A percentile compares a stretch with the other conserved stretches of the same genome.
phyloP scores from a whole-genome alignment of 2,113 vertebrate species.

The Meleagris gallopavo region DNA sequence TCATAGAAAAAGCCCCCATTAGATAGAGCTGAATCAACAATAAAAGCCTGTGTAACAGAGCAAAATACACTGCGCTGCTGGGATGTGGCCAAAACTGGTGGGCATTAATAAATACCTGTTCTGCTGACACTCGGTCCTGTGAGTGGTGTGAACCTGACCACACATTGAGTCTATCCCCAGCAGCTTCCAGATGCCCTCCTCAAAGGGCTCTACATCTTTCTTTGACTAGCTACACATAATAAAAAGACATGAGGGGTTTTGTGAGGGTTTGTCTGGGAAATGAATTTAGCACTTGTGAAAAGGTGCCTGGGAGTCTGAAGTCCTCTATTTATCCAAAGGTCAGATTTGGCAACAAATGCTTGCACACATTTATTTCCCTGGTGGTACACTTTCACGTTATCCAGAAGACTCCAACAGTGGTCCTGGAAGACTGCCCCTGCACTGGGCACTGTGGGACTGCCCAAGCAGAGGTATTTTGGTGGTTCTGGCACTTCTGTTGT shows the following conservation, averaged over 20 bases:
- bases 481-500: background rate
- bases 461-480: background rate
- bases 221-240: background rate
- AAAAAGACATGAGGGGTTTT: slow-evolving; percentile 20
- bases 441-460: background rate
- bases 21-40: slow-evolving; percentile 59
- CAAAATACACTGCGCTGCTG: slow-evolving; percentile 29
- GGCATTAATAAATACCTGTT: slow-evolving; percentile 59
- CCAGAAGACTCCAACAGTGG: background rate
- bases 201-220: background rate
- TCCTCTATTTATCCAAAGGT: slow-evolving; percentile 28
- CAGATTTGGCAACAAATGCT: background rate
- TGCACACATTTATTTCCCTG: background rate
- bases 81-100: slow-evolving; percentile 36
- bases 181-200: background rate
- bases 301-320: slow-evolving; percentile 63
- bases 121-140: slow-evolving; percentile 25
- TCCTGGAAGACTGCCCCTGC: background rate
- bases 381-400: background rate
- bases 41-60: slow-evolving; percentile 28
- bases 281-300: slow-evolving; percentile 44
- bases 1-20: slow-evolving; percentile 22
- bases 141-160: slow-evolving; percentile 27
- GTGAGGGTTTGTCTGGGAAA: slow-evolving; percentile 16
- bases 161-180: slow-evolving; percentile 29